Percentiles rank a stretch among this genome's conserved stretches.
These are phyloP conservation scores for Catostylus mosaicus DNA, from an alignment of 30 jellyfish, hydroid and myxozoan genomes.

Conservation along the genomic window DNA sequence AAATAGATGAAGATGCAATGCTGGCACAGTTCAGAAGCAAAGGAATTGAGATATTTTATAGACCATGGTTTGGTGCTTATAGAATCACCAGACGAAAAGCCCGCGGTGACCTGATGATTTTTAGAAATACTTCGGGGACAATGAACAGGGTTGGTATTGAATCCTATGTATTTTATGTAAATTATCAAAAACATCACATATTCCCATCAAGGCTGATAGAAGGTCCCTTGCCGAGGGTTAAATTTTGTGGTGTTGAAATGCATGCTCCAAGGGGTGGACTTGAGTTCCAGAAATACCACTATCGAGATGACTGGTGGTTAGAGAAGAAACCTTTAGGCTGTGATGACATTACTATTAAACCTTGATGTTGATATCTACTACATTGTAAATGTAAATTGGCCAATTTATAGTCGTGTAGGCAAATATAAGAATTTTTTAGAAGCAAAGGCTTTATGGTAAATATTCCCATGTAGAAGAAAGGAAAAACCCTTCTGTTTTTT, in stretches of 20 bases:
- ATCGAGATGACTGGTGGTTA: slow-evolving; percentile 88
- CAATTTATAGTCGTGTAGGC: not conserved
- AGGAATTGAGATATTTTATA: slow-evolving; percentile 67
- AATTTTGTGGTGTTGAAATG: slow-evolving; percentile 78
- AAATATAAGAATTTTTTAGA: not conserved
- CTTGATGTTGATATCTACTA: not conserved
- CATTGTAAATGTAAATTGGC: not conserved
- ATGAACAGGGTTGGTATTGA: slow-evolving; percentile 89
- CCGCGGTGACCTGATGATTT: slow-evolving; percentile 90
- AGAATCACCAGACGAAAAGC: slow-evolving; percentile 68
- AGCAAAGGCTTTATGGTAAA: not conserved
- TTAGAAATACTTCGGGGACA: slow-evolving; percentile 43
- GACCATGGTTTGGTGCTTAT: slow-evolving; percentile 82
- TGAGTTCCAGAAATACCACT: slow-evolving; percentile 80
- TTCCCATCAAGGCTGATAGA: slow-evolving; percentile 74
- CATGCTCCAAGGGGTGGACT: slow-evolving; percentile 82
- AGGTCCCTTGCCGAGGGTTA: slow-evolving; percentile 62
- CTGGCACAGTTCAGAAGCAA: slow-evolving; percentile 25
- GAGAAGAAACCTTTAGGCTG: slow-evolving; percentile 87
- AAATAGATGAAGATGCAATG: slow-evolving; percentile 43
- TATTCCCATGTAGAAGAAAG: not conserved
- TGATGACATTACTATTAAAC: not conserved
- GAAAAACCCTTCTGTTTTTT: not conserved
- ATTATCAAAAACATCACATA: slow-evolving; percentile 75
- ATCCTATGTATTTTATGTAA: slow-evolving; percentile 76